Evolutionary conservation across 2,888 invertebrate species (phyloP).

Genomic region (Archips xylosteana): DNA sequence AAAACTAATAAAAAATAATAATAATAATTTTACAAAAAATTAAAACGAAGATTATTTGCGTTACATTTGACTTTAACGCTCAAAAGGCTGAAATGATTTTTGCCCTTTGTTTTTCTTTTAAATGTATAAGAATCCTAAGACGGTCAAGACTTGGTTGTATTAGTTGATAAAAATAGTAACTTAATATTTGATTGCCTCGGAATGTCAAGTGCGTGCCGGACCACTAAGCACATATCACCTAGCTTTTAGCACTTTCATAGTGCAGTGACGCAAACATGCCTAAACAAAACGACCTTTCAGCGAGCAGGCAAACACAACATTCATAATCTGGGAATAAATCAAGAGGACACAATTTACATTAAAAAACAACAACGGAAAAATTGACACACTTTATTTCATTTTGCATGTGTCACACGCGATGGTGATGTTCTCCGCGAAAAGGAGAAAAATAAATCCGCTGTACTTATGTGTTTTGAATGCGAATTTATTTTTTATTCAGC

Average conservation of each 20-base stretch:
- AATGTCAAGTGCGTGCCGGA: constrained; percentile 2
- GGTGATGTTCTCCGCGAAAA: constrained; percentile 31
- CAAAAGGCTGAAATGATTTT: too few relatives aligned
- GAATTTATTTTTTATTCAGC: background rate
- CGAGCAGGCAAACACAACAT: background rate
- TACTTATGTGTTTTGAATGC: background rate
- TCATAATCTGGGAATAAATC: constrained; percentile 11
- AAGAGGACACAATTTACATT: constrained; percentile 4
- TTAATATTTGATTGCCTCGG: constrained; percentile 10
- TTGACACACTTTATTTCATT: constrained; percentile 35
- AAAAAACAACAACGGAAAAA: constrained; percentile 19
- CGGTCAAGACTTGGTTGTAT: too few relatives aligned
- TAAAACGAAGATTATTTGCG: too few relatives aligned
- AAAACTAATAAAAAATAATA: too few relatives aligned
- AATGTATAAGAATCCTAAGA: too few relatives aligned
- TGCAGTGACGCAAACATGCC: constrained; percentile 16
- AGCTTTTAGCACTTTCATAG: constrained; percentile 12
- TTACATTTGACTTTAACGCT: too few relatives aligned
- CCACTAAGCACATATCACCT: constrained; percentile 8
- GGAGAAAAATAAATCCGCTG: constrained; percentile 7
- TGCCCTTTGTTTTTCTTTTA: too few relatives aligned
- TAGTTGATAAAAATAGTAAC: background rate
- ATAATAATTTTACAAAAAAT: too few relatives aligned
- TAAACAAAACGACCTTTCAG: constrained; percentile 25
- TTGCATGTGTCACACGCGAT: constrained; percentile 22